Evolutionary conservation across 2,113 vertebrate genomes (phyloP).

Genomic region (Petaurus breviceps): DNA sequence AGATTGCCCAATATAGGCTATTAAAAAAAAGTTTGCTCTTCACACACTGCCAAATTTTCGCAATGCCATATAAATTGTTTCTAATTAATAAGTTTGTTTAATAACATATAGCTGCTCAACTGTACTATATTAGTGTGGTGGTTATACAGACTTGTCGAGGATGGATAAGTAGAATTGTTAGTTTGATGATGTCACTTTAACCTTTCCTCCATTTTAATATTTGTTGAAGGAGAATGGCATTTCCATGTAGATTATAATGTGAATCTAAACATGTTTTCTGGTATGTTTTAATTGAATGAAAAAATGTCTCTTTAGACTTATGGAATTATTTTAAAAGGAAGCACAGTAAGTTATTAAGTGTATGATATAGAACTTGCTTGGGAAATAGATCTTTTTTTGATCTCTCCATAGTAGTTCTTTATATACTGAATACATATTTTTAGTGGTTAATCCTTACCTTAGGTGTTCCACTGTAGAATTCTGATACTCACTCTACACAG

Average conservation of each 20-base stretch:
- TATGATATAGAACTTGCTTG: background rate
- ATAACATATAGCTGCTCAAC: conserved; percentile 29
- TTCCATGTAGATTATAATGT: background rate
- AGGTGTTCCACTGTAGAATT: background rate
- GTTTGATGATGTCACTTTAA: background rate
- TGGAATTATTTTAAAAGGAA: background rate
- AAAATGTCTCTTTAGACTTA: background rate
- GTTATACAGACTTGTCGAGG: background rate
- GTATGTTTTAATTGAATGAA: background rate
- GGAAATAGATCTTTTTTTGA: background rate
- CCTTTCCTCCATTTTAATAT: background rate
- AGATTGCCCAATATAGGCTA: background rate
- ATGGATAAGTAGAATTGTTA: background rate
- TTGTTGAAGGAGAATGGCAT: background rate
- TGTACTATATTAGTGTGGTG: background rate
- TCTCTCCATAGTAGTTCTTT: background rate
- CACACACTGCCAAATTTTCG: background rate
- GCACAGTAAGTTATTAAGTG: background rate
- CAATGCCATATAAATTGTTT: conserved; percentile 13
- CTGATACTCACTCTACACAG: background rate
- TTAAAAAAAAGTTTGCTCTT: background rate
- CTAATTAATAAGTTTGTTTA: background rate
- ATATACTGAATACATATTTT: background rate
- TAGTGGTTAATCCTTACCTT: background rate
- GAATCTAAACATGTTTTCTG: background rate